Evolutionary conservation across 2,888 invertebrate genomes (phyloP), one percentile per base, ranked within the genome.

Genomic region (Proisotoma minuta): DNA sequence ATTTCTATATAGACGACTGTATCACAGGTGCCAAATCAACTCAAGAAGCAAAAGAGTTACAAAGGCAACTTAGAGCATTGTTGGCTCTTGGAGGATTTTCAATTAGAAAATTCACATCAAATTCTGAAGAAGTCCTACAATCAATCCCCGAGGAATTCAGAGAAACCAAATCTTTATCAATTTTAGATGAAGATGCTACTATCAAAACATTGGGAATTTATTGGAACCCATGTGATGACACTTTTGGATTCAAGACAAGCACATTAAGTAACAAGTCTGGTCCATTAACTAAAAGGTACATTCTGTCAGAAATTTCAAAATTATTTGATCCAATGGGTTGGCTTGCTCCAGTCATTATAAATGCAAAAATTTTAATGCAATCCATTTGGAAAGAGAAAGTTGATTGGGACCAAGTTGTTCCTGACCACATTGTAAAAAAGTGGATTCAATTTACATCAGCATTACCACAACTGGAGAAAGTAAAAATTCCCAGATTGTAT

Each of bases 1-100:
- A 75, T 58, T 73, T 75, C 57, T 77, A 77, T 48, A 70, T 77
- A n/a, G 75, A 76, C 53, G 75, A 76, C 63, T 59, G 74, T 1
- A 47, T 75, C 24, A 54, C 68, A 22, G 75, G 74, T 5, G 65
- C 63, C 1, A 39, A 63, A 28, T 60, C 65, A 8, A 18, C 66
- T 0, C 62, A 65, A 10, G 52, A 73, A 52, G 72, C 74, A 2
- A 3, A 63, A 12, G 12, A 61, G 23, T 20, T 67, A 1, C 62
- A 69, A 58, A 2, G 57, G 3, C 49, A 69, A 29, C n/a, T 73
- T 4, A 47, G 58, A 23, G 12, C 48, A 15, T 29, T 71, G 10
- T 27, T 72, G 5, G 23, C 12, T 5, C 49, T 23, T 18, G 66
- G 61, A 15, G 61, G 68, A 5, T 71, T 74, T 47, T 24, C 50